These are phyloP conservation scores for Panthera leo DNA, from an alignment of 2,113 vertebrate species.

Conservation along the genomic window DNA sequence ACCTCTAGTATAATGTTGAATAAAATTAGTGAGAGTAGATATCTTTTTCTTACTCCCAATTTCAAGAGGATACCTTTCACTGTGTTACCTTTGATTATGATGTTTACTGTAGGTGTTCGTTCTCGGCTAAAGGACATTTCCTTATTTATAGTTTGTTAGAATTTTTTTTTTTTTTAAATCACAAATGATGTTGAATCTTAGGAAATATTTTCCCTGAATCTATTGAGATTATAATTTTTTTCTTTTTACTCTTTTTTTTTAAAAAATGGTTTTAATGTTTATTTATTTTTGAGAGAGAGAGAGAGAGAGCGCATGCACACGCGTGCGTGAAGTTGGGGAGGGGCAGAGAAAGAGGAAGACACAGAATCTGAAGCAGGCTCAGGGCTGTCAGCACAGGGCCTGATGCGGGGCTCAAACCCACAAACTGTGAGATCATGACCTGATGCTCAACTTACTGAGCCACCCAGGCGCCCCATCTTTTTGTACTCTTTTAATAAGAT, in stretches of 20 bases:
- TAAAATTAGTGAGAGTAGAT: neutral
- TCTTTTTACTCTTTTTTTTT: too few species aligned
- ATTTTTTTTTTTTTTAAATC: neutral
- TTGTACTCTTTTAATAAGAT: slow-evolving; percentile 10
- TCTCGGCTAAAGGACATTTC: neutral
- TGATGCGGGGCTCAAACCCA: too few species aligned
- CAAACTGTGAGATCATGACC: too few species aligned
- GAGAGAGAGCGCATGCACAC: too few species aligned
- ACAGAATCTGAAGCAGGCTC: too few species aligned
- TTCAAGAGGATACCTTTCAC: neutral
- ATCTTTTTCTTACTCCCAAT: neutral
- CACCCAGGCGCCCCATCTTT: neutral
- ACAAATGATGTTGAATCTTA: neutral
- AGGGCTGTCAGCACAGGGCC: too few species aligned
- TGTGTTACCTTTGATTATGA: neutral
- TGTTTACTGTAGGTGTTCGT: neutral
- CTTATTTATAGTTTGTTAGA: neutral
- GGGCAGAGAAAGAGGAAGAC: too few species aligned
- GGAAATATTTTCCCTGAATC: neutral
- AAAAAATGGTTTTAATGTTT: too few species aligned
- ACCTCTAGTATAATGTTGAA: neutral
- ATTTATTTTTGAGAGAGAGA: too few species aligned
- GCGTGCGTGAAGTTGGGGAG: too few species aligned
- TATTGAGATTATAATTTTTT: neutral
- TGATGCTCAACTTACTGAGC: too few species aligned